Percentiles rank a stretch among this genome's conserved stretches.
Conservation (phyloP, 2,888 invertebrate species). For the Troides helena region DNA sequence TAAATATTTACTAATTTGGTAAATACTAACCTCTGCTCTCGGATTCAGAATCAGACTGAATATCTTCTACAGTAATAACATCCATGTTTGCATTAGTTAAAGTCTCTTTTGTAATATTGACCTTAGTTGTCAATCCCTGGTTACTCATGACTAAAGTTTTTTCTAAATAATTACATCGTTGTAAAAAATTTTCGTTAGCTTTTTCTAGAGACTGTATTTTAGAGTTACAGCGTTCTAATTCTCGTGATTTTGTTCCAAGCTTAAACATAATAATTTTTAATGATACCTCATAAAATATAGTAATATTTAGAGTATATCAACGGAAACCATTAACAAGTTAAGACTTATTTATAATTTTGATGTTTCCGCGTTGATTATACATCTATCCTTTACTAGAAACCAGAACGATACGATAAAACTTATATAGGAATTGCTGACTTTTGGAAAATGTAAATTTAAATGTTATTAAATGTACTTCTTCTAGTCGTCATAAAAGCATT, state of each 20-base stretch:
- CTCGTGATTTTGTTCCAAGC: slow-evolving; percentile 56
- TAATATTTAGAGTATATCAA: too few relatives aligned
- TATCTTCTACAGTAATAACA: slow-evolving; percentile 54
- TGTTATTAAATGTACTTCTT: too few relatives aligned
- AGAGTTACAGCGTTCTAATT: slow-evolving; percentile 54
- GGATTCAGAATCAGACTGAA: slow-evolving; percentile 61
- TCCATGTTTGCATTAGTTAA: slow-evolving; percentile 36
- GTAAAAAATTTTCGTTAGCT: slow-evolving; percentile 50
- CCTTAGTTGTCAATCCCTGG: slow-evolving; percentile 54
- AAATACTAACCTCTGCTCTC: slow-evolving; percentile 50
- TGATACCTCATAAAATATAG: background rate
- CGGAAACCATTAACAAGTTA: too few relatives aligned
- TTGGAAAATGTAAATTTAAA: too few relatives aligned
- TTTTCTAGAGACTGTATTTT: slow-evolving; percentile 55
- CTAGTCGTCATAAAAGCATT: background rate
- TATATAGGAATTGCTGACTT: too few relatives aligned
- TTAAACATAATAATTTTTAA: slow-evolving; percentile 36
- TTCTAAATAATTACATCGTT: slow-evolving; percentile 59
- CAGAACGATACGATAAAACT: too few relatives aligned
- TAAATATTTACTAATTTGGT: background rate
- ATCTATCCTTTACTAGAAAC: too few relatives aligned
- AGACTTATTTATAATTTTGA: too few relatives aligned
- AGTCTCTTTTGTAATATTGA: slow-evolving; percentile 24
- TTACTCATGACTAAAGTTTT: slow-evolving; percentile 59
- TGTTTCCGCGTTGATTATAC: too few relatives aligned